Conservation (phyloP, 2,797 vertebrate species). For the Enteromius viviparus region DNA sequence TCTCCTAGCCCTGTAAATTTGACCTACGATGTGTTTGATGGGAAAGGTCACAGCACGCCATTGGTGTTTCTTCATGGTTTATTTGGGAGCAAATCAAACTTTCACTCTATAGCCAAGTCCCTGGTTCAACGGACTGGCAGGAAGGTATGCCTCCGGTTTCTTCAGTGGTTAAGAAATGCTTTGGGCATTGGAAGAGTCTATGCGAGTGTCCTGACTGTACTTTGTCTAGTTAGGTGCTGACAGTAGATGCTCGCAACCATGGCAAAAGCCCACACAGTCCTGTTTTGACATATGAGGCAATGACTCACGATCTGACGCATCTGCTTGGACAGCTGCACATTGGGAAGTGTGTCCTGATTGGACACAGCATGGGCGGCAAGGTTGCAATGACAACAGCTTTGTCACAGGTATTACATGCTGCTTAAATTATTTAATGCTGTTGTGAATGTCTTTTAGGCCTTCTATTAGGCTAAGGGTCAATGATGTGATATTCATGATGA, state of each 20-base stretch:
- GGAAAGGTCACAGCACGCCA: constrained; percentile 76
- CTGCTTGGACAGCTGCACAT: constrained; percentile 85
- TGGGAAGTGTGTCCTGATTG: constrained; percentile 86
- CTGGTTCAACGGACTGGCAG: constrained; percentile 85
- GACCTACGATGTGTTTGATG: constrained; percentile 84
- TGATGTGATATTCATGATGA: not conserved
- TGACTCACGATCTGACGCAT: constrained; percentile 85
- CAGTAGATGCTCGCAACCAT: constrained; percentile 94
- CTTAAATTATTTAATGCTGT: not conserved
- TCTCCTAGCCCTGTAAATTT: constrained; percentile 81
- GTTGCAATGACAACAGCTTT: constrained; percentile 90
- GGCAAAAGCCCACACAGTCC: constrained; percentile 88
- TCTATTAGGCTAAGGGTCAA: not conserved
- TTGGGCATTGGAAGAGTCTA: constrained; percentile 4
- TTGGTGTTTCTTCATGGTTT: constrained; percentile 93
- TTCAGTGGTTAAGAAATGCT: not conserved
- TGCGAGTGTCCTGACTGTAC: constrained; percentile 73
- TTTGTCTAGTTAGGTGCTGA: constrained; percentile 90
- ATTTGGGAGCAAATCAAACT: constrained; percentile 91
- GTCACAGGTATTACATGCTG: constrained; percentile 75
- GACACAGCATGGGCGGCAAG: constrained; percentile 98
- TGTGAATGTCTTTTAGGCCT: not conserved
- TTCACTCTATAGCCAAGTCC: constrained; percentile 86
- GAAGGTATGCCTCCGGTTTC: constrained; percentile 78
- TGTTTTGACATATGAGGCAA: constrained; percentile 85